These are phyloP conservation scores for Anguilla rostrata DNA, from an alignment of 2,113 vertebrate genomes.

Conservation along the genomic window DNA sequence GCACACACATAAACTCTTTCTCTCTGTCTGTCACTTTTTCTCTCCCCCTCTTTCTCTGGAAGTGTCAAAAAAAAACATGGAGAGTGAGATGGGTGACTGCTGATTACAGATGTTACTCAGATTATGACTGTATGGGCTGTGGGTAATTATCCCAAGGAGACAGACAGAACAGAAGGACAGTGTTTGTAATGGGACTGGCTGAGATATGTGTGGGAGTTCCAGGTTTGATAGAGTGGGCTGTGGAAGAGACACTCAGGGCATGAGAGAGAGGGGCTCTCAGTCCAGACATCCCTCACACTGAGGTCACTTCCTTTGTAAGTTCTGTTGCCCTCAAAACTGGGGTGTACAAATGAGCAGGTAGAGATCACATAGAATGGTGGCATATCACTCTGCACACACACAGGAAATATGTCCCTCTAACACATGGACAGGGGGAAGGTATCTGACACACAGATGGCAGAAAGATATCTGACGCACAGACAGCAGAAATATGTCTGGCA, in stretches of 20 bases:
- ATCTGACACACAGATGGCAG: not conserved
- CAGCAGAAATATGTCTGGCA: not conserved
- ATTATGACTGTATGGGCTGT: not conserved
- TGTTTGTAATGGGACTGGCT: not conserved
- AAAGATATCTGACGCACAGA: not conserved
- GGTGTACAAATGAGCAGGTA: too few species aligned
- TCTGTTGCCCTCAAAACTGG: too few species aligned
- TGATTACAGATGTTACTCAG: slow-evolving; percentile 5
- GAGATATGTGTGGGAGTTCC: not conserved
- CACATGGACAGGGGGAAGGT: not conserved
- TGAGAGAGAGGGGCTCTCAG: too few species aligned
- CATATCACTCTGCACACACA: not conserved
- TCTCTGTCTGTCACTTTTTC: too few species aligned
- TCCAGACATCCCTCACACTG: too few species aligned
- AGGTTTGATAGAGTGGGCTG: too few species aligned
- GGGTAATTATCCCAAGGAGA: slow-evolving; percentile 2
- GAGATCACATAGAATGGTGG: too few species aligned
- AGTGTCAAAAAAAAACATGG: not conserved
- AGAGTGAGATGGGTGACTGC: not conserved
- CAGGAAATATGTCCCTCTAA: not conserved
- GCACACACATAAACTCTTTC: too few species aligned
- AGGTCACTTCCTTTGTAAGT: too few species aligned
- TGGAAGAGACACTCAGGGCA: too few species aligned
- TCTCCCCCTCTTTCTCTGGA: not conserved
- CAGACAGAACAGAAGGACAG: slow-evolving; percentile 6